These are phyloP conservation scores for Orientallactaga sibirica DNA, from an alignment of 2,797 vertebrate genomes.

Conservation along the genomic window DNA sequence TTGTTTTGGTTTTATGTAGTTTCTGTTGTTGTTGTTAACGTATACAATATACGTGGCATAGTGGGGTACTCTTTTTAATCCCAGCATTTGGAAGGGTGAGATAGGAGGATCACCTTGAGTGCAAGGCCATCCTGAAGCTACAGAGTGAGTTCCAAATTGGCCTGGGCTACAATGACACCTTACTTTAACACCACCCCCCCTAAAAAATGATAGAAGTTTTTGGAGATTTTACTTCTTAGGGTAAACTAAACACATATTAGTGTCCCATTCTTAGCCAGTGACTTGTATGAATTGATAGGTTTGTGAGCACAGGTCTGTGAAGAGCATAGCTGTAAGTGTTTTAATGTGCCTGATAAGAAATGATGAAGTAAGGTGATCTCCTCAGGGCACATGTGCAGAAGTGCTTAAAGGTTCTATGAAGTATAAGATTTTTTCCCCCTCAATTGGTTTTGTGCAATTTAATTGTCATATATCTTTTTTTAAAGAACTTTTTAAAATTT, in stretches of 20 bases:
- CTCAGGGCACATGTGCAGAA: neutral
- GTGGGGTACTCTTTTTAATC: no score
- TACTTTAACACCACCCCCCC: no score
- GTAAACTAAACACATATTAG: slow-evolving; percentile 9
- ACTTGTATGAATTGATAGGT: neutral
- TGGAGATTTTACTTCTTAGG: neutral
- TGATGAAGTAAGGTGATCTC: neutral
- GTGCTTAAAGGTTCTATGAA: neutral
- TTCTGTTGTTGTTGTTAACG: no score
- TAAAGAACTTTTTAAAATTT: no score
- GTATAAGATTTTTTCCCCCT: neutral
- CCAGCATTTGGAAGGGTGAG: no score
- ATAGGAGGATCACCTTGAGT: no score
- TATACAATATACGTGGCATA: no score
- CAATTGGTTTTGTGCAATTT: slow-evolving; percentile 20
- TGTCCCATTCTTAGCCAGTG: neutral
- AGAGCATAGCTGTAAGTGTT: slow-evolving; percentile 16
- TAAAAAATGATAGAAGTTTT: neutral
- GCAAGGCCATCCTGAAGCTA: no score
- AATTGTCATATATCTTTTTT: neutral
- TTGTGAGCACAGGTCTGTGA: neutral
- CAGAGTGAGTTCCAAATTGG: no score
- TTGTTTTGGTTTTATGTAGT: neutral
- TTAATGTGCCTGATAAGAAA: neutral
- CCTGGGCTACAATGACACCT: no score